Percentiles rank a stretch among this genome's conserved stretches.
Conservation (phyloP, 2,888 invertebrate genomes). For the Palloptera scutellata region DNA sequence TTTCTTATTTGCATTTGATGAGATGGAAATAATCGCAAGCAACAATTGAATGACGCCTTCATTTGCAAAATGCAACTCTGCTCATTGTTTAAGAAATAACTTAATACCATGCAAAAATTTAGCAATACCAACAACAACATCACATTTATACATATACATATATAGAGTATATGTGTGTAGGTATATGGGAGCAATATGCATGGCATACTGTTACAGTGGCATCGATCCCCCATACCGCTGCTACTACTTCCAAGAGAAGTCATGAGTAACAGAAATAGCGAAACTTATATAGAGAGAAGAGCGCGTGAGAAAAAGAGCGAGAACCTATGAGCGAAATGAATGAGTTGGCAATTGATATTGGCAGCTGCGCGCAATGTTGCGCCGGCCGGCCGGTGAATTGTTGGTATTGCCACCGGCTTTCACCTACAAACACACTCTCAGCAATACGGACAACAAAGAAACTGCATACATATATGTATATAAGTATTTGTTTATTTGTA, state of each 20-base stretch:
- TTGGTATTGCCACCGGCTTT: background rate
- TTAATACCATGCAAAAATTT: background rate
- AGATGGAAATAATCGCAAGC: too few relatives aligned
- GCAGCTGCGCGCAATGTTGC: constrained; percentile 18
- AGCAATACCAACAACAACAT: background rate
- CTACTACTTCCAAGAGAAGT: too few relatives aligned
- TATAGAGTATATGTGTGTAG: background rate
- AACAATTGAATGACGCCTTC: too few relatives aligned
- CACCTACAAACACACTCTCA: constrained; percentile 10
- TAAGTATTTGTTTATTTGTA: background rate
- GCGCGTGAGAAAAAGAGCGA: background rate
- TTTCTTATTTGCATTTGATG: too few relatives aligned
- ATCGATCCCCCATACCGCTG: constrained; percentile 6
- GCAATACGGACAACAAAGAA: background rate
- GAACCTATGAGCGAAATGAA: background rate
- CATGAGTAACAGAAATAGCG: background rate
- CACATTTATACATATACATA: too few relatives aligned
- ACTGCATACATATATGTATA: background rate
- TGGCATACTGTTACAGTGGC: constrained; percentile 21
- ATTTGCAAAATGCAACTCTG: too few relatives aligned
- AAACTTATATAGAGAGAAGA: background rate
- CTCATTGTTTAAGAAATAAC: too few relatives aligned
- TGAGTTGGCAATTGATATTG: background rate
- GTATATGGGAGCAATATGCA: background rate
- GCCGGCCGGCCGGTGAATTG: constrained; percentile 26